These are phyloP conservation scores for Macrobrachium nipponense DNA, from an alignment of 1,140 invertebrate species.

Conservation along the genomic window DNA sequence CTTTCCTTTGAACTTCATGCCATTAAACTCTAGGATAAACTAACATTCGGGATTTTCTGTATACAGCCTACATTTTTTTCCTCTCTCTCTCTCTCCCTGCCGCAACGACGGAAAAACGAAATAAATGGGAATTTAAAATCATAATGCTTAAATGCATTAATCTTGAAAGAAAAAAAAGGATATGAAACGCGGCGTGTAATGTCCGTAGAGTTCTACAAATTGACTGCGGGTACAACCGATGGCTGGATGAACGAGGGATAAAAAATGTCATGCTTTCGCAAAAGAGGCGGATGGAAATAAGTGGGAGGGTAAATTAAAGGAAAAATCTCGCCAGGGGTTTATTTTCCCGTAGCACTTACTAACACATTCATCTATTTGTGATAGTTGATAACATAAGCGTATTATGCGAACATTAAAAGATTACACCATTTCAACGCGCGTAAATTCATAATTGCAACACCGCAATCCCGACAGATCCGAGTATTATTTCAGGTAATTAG, in stretches of 20 bases:
- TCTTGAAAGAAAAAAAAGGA: no score
- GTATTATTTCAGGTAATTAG: slow-evolving; percentile 51
- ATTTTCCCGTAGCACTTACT: slow-evolving; percentile 12
- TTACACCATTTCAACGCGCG: slow-evolving; percentile 33
- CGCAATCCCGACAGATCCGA: slow-evolving; percentile 38
- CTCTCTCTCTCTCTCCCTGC: slow-evolving; percentile 26
- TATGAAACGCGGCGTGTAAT: no score
- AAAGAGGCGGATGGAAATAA: no score
- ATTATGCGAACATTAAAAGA: slow-evolving; percentile 54
- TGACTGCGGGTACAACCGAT: no score
- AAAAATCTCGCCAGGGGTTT: no score
- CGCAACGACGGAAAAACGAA: background rate
- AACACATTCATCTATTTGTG: slow-evolving; percentile 32
- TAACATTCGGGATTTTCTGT: slow-evolving; percentile 31
- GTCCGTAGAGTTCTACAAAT: no score
- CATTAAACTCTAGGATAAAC: slow-evolving; percentile 37
- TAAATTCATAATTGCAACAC: slow-evolving; percentile 42
- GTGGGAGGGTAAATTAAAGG: no score
- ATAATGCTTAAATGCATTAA: no score
- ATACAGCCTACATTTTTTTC: slow-evolving; percentile 7
- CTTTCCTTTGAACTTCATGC: slow-evolving; percentile 38
- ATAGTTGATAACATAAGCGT: slow-evolving; percentile 44
- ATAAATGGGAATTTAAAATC: no score
- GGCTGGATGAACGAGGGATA: background rate
- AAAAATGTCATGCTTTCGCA: background rate